phyloP scores from a whole-genome alignment of 2,888 invertebrate species.

The Epistrophe grossulariae region DNA sequence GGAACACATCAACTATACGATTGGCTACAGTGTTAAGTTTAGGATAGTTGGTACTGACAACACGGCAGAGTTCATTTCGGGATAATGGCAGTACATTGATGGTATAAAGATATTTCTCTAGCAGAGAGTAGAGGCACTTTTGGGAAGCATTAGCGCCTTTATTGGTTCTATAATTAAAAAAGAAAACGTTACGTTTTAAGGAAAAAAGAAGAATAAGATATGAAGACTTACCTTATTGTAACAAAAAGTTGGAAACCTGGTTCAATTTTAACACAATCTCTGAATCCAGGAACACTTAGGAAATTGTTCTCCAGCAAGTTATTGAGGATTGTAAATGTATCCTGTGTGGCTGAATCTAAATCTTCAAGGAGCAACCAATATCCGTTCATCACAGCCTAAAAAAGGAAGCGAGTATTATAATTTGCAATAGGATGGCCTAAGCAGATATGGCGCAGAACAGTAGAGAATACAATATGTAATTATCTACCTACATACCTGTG shows the following conservation, averaged over 20 bases:
- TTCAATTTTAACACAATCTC: conserved; percentile 91
- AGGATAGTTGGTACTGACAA: conserved; percentile 89
- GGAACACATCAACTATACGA: conserved; percentile 92
- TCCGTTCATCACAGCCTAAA: conserved; percentile 90
- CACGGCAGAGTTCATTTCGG: conserved; percentile 89
- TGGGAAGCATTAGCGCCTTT: conserved; percentile 81
- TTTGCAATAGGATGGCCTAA: too few relatives aligned
- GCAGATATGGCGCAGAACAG: too few relatives aligned
- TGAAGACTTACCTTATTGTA: conserved; percentile 88
- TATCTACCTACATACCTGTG: conserved; percentile 88
- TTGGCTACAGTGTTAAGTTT: conserved; percentile 89
- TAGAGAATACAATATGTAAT: too few relatives aligned
- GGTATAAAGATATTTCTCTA: conserved; percentile 93
- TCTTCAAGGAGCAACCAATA: conserved; percentile 98
- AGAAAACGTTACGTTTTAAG: conserved; percentile 20
- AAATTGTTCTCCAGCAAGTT: conserved; percentile 93
- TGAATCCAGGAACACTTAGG: conserved; percentile 94
- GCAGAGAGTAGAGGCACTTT: conserved; percentile 87
- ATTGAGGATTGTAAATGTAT: conserved; percentile 94
- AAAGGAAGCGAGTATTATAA: neutral
- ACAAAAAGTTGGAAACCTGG: conserved; percentile 97
- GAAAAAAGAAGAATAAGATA: neutral
- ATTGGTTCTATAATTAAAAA: conserved; percentile 79
- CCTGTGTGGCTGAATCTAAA: conserved; percentile 96
- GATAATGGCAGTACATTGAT: conserved; percentile 92